phyloP scores from a whole-genome alignment of 2,888 invertebrate species.

The Pachymerium ferrugineum region DNA sequence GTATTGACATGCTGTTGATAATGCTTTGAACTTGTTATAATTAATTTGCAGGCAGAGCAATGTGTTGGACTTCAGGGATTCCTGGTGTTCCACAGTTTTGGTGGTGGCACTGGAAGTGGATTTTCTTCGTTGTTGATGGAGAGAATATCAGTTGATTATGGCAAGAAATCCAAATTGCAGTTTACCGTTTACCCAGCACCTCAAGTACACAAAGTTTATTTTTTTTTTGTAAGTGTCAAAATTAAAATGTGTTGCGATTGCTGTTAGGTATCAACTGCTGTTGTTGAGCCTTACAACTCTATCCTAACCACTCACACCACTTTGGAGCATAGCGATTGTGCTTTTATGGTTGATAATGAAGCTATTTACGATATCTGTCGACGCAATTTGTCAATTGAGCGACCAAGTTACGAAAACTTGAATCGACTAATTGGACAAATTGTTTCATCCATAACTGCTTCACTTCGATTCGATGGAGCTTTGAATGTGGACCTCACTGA shows the following conservation, averaged over 20 bases:
- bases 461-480: conserved; percentile 86
- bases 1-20: too few species aligned
- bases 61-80: conserved; percentile 46
- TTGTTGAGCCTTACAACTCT: conserved; percentile 54
- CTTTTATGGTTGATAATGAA: conserved; percentile 63
- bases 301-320: conserved; percentile 88
- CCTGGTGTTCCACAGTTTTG: conserved; percentile 45
- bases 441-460: conserved; percentile 71
- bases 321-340: conserved; percentile 86
- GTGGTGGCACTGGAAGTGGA: conserved; percentile 45
- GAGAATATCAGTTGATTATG: conserved; percentile 72
- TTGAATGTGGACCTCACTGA: conserved; percentile 80
- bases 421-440: conserved; percentile 54
- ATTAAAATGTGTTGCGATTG: background rate
- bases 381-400: conserved; percentile 88
- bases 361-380: conserved; percentile 65
- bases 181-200: conserved; percentile 87
- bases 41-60: conserved; percentile 44
- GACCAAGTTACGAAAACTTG: conserved; percentile 89
- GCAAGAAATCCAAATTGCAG: conserved; percentile 80
- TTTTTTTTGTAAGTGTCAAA: too few species aligned
- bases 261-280: conserved; percentile 50
- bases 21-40: too few species aligned
- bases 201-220: too few species aligned
- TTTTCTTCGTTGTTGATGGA: conserved; percentile 65